These are phyloP conservation scores for Trogon melanurus DNA, from an alignment of 2,113 vertebrate species.

Conservation along the genomic window DNA sequence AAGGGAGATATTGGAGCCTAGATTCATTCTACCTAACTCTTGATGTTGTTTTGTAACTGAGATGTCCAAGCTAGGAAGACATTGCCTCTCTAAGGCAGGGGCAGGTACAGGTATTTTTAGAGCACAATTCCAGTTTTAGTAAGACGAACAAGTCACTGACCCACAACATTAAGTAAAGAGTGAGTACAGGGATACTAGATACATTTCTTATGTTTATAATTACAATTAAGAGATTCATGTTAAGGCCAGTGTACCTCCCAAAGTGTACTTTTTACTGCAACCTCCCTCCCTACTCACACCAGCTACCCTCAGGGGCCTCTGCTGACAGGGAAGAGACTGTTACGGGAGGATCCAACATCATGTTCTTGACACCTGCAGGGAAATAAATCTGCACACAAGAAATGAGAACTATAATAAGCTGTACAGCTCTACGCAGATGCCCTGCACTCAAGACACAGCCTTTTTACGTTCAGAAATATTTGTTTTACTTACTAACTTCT, in stretches of 20 bases:
- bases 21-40: neutral
- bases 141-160: neutral
- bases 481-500: neutral
- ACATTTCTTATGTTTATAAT: neutral
- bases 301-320: neutral
- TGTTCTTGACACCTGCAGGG: neutral
- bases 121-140: neutral
- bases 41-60: neutral
- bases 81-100: neutral
- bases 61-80: neutral
- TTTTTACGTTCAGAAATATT: constrained; percentile 6
- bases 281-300: neutral
- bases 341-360: neutral
- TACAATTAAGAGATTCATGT: neutral
- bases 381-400: neutral
- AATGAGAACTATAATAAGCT: neutral
- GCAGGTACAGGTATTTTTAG: neutral
- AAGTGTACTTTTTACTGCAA: neutral
- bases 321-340: neutral
- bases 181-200: neutral
- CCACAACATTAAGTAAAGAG: neutral
- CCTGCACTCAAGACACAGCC: fast-evolving
- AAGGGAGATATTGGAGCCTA: neutral
- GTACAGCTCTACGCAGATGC: neutral
- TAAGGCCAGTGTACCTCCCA: neutral